Evolutionary conservation across 2,113 vertebrate species (phyloP).

Genomic region (Hepsetus odoe): DNA sequence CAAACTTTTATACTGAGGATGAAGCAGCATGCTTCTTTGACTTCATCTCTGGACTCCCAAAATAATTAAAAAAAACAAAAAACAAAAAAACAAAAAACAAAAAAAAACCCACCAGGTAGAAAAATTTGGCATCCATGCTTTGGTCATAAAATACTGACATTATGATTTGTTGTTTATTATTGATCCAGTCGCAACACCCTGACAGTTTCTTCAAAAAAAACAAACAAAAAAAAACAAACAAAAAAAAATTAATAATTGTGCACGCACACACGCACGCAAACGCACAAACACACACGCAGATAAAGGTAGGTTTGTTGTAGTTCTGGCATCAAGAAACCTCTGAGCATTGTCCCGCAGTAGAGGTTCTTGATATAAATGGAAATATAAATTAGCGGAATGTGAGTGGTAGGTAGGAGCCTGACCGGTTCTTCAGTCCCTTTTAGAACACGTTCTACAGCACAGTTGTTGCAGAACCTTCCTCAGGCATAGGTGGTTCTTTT

Average conservation of each 20-base stretch:
- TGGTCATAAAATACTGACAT: conserved; percentile 97
- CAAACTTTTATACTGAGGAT: conserved; percentile 34
- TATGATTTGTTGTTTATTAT: conserved; percentile 74
- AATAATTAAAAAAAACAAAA: too few species aligned
- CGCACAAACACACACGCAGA: conserved; percentile 51
- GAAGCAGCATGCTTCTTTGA: conserved; percentile 38
- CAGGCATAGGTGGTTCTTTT: conserved; percentile 99
- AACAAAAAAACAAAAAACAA: too few species aligned
- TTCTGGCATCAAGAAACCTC: conserved; percentile 86
- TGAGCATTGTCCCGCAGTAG: conserved; percentile 89
- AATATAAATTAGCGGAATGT: conserved; percentile 64
- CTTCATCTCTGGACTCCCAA: conserved; percentile 62
- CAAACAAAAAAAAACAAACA: conserved; percentile 70
- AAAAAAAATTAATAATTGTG: background rate
- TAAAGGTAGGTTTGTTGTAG: conserved; percentile 99
- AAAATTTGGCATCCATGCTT: conserved; percentile 99
- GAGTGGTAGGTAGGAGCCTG: conserved; percentile 51
- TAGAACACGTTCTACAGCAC: conserved; percentile 99
- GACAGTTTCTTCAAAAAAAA: conserved; percentile 78
- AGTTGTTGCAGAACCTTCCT: conserved; percentile 98
- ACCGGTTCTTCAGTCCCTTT: conserved; percentile 88
- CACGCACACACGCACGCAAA: conserved; percentile 47
- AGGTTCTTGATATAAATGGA: conserved; percentile 61
- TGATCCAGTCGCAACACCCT: conserved; percentile 86
- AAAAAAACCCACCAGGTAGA: conserved; percentile 68